Evolutionary conservation across 2,113 vertebrate species (phyloP), one percentile per base, ranked within the genome.

Genomic region (Phasianus colchicus): DNA sequence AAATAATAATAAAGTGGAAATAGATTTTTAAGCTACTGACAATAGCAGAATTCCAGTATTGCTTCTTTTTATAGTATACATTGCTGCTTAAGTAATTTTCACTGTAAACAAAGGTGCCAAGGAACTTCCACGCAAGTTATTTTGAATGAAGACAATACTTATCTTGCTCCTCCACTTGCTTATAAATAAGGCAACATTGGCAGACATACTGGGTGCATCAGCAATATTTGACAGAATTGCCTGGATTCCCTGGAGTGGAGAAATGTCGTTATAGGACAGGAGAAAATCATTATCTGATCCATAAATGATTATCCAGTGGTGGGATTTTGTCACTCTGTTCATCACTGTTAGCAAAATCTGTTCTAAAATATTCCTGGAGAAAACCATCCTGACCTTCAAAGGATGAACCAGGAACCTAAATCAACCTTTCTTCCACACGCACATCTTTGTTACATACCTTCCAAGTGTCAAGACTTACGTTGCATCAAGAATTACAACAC

Each of bases 281-380:
- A 97, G 95, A 97, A 98, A 98, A 98, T 97, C 97, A 97, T 98
- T 98, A 98, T 97, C 97, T 97, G 97, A 98, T 98, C 98, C 97
- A 98, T 98, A 98, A 98, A 98, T 97, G 95, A 98, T 98, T 96
- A 96, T 89, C 92, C 83, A 74, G 67, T 76, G 92, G 84, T 52
- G 83, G 75, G 81, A 93, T 93, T 93, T 94, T 96, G 85, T 95
- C 96, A 91, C 60, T 75, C 50, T 57, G 16, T 63, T 95, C 85
- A 86, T 77, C 85, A 65, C 81, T 67, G 76, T 63, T 85, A 89
- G 86, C 96, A 96, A 93, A 98, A 82, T 83, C n/a, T 13, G 77
- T 94, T 97, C 81, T 93, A 90, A 88, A 92, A 71, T 9, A 95
- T 60, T 67, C 45, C 81, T 77, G 67, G 7, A 32, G 45, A 61